Evolutionary conservation across 2,888 invertebrate genomes (phyloP), one percentile per base, ranked within the genome.

Genomic region (Drosophila mercatorum): DNA sequence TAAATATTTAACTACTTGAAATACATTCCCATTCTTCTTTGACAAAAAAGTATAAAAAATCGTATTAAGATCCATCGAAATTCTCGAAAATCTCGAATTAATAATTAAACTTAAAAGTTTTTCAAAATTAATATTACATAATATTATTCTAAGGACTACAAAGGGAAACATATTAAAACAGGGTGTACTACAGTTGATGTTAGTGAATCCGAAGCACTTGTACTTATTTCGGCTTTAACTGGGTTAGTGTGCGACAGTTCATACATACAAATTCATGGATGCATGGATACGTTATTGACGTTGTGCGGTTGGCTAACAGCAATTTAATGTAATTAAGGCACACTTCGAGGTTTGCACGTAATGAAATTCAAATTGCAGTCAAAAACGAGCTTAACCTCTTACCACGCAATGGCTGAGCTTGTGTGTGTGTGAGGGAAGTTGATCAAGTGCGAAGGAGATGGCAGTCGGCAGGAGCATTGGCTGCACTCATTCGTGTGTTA

Each of bases 301-400:
- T 59, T 56, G 60, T 67, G 28, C n/a, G 44, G 43, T 72, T 68
- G 56, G 53, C 55, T 68, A 59, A 46, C 65, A 78, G 64, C 78
- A 78, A 73, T 80, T 87, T 76, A 71, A 84, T 75, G 87, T 80
- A 82, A 84, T 84, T 84, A 84, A 78, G 73, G 66, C 75, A 63
- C 73, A 70, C 72, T 78, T 72, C 72, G 68, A 72, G 65, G 65
- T 70, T 73, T 59, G 64, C 51, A 53, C 55, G 75, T 82, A 84
- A 87, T 87, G 67, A 80, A 87, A 80, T 87, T 85, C 83, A 76
- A 83, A 85, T 81, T 76, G 61, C 62, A 62, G 60, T 60, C 59
- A 80, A 72, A 74, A 69, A 52, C 47, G 36, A 70, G 43, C 51
- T 47, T 17, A 62, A 68, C 17, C 17, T 17, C 17, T 17, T 17